Conservation (phyloP, 2,113 vertebrate species). For the Apeltes quadracus region DNA sequence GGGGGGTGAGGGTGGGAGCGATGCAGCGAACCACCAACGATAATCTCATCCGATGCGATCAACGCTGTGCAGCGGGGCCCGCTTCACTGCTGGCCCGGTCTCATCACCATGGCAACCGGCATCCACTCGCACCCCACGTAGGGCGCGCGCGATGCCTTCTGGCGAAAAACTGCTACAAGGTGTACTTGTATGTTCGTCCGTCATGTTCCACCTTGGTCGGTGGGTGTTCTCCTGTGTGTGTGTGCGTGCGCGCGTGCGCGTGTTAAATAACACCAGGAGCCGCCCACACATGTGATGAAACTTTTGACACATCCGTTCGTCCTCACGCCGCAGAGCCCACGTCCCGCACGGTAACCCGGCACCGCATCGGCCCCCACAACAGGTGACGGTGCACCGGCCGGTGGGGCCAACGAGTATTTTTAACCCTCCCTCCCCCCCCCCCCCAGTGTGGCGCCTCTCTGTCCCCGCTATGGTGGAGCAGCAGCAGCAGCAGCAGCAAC, state of each 20-base stretch:
- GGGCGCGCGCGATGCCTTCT: constrained; percentile 57
- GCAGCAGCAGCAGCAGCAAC: constrained; percentile 26
- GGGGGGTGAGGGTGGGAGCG: constrained; percentile 43
- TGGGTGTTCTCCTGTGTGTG: too few species aligned
- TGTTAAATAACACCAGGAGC: background rate
- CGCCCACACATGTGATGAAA: constrained; percentile 29
- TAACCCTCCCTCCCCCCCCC: constrained; percentile 29
- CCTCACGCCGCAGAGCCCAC: constrained; percentile 1
- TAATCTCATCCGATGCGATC: constrained; percentile 62
- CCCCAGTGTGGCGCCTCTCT: constrained; percentile 34
- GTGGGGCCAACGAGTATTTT: constrained; percentile 51
- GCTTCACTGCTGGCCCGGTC: constrained; percentile 55
- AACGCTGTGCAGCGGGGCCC: constrained; percentile 17
- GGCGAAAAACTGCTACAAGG: background rate
- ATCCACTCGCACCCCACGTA: constrained; percentile 43
- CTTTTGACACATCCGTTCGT: constrained; percentile 18
- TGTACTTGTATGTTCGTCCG: background rate
- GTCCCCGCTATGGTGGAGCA: constrained; percentile 19
- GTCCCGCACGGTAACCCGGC: constrained; percentile 57
- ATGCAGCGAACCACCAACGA: constrained; percentile 39
- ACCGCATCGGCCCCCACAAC: constrained; percentile 39
- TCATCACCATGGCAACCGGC: constrained; percentile 74
- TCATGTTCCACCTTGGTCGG: too few species aligned
- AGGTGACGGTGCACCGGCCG: constrained; percentile 64
- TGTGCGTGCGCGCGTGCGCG: background rate